Percentiles rank a stretch among this genome's conserved stretches.
Conservation (phyloP, 2,797 vertebrate species). For the Chlorospingus flavigularis region DNA sequence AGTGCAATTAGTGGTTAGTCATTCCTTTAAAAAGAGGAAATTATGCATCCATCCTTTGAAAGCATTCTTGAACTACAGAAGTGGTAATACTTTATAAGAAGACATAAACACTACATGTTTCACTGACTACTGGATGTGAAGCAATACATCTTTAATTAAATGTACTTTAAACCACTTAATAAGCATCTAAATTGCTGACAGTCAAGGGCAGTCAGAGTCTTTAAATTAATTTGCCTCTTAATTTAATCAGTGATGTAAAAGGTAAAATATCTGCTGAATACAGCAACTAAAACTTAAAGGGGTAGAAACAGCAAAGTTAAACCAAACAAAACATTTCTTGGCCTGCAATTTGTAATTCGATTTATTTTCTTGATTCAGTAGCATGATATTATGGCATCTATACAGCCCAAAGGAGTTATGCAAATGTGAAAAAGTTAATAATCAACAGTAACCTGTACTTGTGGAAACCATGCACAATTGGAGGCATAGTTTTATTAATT, state of each 20-base stretch:
- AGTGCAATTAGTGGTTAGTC: background rate
- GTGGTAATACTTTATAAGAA: background rate
- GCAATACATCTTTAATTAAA: slow-evolving; percentile 5
- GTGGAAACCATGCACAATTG: background rate
- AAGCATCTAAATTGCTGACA: background rate
- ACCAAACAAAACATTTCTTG: background rate
- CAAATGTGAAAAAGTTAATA: background rate
- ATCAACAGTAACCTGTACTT: background rate
- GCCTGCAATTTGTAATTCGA: background rate
- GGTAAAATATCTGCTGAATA: slow-evolving; percentile 6
- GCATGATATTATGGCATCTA: background rate
- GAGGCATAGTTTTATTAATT: background rate
- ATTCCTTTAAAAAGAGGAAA: background rate
- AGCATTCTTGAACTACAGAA: background rate
- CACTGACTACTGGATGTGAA: background rate
- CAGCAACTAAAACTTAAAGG: background rate
- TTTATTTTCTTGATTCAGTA: background rate
- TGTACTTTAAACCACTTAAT: background rate
- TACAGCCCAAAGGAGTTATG: background rate
- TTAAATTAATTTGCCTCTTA: slow-evolving; percentile 25
- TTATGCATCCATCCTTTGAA: background rate
- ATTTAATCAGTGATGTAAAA: slow-evolving; percentile 11
- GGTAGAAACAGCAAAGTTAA: background rate
- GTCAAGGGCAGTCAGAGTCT: background rate
- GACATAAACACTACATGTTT: background rate